phyloP scores from a whole-genome alignment of 2,113 vertebrate genomes.

The Vulpes vulpes region DNA sequence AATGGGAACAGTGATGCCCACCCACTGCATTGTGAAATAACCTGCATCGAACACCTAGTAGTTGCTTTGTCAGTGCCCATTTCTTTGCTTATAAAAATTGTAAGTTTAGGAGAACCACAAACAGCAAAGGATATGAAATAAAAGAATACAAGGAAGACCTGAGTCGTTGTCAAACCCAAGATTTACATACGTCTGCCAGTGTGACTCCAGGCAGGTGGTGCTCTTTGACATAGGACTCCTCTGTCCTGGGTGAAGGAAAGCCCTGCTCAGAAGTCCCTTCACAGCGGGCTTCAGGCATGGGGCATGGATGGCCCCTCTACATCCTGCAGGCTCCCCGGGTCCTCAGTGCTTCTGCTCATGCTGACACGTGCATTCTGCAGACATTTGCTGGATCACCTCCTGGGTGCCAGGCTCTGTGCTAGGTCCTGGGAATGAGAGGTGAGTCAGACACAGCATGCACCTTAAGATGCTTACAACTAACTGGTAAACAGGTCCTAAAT shows the following conservation, averaged over 20 bases:
- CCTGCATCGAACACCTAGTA: neutral
- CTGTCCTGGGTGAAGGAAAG: too few species aligned
- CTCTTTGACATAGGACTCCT: neutral
- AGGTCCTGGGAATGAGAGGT: neutral
- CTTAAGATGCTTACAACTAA: neutral
- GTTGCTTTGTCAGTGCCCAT: neutral
- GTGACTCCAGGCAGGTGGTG: neutral
- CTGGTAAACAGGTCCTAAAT: too few species aligned
- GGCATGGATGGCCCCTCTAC: fast-evolving
- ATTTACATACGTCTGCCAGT: neutral
- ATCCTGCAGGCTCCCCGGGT: neutral
- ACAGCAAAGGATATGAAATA: neutral
- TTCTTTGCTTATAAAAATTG: neutral
- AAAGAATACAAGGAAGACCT: neutral
- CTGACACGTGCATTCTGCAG: neutral
- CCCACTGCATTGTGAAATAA: neutral
- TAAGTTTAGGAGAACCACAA: neutral
- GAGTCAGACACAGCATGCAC: neutral
- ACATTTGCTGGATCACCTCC: neutral
- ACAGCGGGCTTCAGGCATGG: neutral
- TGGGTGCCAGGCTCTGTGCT: neutral
- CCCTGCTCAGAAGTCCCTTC: neutral
- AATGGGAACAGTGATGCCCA: neutral
- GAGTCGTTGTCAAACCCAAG: neutral
- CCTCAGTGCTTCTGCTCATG: neutral